A percentile compares a stretch with the other conserved stretches of the same genome.
Evolutionary conservation across 2,888 invertebrate species (phyloP).

Genomic region (Bellardia bayeri): DNA sequence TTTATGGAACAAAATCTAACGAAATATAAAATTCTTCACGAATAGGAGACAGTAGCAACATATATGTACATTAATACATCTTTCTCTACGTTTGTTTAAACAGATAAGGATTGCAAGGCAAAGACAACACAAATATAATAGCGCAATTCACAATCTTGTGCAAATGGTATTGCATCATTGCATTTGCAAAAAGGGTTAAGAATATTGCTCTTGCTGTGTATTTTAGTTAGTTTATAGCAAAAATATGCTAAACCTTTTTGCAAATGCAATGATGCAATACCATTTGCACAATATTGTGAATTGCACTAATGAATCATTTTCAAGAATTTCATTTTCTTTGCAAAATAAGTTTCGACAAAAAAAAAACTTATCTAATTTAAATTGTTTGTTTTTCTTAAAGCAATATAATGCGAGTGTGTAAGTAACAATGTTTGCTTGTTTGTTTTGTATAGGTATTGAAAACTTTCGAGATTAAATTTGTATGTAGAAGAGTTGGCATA

Average conservation of each 20-base stretch:
- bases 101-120: slow-evolving; percentile 46
- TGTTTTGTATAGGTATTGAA: neutral
- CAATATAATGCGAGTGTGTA: neutral
- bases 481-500: neutral
- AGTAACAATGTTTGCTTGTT: neutral
- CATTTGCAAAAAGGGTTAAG: no score
- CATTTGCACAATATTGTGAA: neutral
- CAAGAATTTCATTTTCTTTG: neutral
- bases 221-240: no score
- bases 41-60: slow-evolving; percentile 2
- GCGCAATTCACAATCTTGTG: no score
- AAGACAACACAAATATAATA: neutral
- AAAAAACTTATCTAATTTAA: neutral
- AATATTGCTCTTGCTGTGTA: no score
- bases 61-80: neutral
- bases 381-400: neutral
- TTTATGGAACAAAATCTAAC: neutral
- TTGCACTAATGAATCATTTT: slow-evolving; percentile 1
- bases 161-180: no score
- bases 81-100: neutral
- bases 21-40: neutral
- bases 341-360: neutral
- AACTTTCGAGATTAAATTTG: neutral
- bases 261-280: no score
- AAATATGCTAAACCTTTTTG: no score